phyloP scores from a whole-genome alignment of 2,797 vertebrate genomes.

The Pelodytes ibericus region DNA sequence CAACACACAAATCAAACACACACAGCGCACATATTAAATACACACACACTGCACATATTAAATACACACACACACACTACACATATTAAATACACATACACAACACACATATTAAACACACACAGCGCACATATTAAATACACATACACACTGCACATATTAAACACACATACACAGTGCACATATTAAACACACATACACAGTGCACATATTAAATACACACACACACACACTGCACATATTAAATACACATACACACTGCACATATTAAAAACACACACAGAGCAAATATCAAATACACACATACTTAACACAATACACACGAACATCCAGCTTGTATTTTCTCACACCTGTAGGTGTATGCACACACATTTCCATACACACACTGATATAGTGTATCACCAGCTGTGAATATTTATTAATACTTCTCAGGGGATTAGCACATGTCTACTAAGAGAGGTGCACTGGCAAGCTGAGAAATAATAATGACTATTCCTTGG shows the following conservation, averaged over 20 bases:
- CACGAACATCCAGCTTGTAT: not conserved
- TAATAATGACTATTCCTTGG: no score
- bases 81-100: not conserved
- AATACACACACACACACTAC: no score
- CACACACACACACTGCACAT: no score
- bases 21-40: no score
- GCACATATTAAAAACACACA: no score
- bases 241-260: no score
- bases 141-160: no score
- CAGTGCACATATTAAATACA: no score
- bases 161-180: not conserved
- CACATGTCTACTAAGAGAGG: not conserved
- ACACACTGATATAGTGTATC: not conserved
- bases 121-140: not conserved
- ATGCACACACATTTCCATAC: not conserved
- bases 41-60: not conserved
- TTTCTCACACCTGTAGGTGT: not conserved
- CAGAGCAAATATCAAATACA: no score
- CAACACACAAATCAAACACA: no score
- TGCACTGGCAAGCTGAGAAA: not conserved
- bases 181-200: no score
- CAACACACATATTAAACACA: not conserved
- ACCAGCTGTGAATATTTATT: not conserved
- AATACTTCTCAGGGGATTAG: not conserved
- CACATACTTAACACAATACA: not conserved